A percentile compares a stretch with the other conserved stretches of the same genome.
phyloP scores from a whole-genome alignment of 2,888 invertebrate genomes.

The Archips crataeganus region DNA sequence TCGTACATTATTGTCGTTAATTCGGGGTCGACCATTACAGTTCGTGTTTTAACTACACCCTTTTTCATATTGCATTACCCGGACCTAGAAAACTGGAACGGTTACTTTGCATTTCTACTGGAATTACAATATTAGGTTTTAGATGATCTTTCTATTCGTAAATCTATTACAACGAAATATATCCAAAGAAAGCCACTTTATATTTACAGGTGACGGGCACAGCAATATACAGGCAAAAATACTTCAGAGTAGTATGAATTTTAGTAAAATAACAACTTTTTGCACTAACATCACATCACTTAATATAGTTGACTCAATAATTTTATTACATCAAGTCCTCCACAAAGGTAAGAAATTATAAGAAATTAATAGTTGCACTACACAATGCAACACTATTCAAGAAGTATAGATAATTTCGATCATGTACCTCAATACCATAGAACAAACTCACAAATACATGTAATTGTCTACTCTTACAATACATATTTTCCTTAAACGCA shows the following conservation, averaged over 20 bases:
- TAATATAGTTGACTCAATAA: conserved; percentile 5
- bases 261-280: neutral
- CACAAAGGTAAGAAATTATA: conserved; percentile 2
- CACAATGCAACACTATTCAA: conserved; percentile 1
- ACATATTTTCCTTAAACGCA: neutral
- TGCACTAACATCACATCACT: conserved; percentile 7
- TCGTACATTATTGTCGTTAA: too few species aligned
- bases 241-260: neutral
- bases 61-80: conserved; percentile 2
- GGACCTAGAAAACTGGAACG: neutral
- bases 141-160: neutral
- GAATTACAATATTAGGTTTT: neutral
- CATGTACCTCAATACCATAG: conserved; percentile 20
- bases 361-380: conserved; percentile 7
- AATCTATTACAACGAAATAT: neutral
- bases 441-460: conserved; percentile 23
- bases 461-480: conserved; percentile 1
- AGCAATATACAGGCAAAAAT: conserved; percentile 1
- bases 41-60: too few species aligned
- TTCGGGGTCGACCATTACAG: too few species aligned
- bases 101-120: neutral
- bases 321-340: neutral
- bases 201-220: conserved; percentile 5
- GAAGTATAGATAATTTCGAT: conserved; percentile 15
- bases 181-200: neutral